These are phyloP conservation scores for Lasioglossum baleicum DNA, from an alignment of 1,140 invertebrate genomes.

Conservation along the genomic window DNA sequence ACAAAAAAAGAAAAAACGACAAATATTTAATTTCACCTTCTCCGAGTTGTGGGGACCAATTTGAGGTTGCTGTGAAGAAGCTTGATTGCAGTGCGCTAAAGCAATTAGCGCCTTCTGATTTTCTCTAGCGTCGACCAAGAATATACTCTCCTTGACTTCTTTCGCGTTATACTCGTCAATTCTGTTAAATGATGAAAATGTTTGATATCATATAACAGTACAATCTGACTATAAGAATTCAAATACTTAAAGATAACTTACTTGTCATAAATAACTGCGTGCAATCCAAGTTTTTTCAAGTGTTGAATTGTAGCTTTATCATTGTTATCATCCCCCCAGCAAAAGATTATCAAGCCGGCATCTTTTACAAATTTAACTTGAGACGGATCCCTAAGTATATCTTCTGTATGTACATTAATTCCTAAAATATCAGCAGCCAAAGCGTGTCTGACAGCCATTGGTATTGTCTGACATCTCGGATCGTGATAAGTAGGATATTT, in stretches of 20 bases:
- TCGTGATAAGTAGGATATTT: slow-evolving; percentile 92
- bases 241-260: slow-evolving; percentile 66
- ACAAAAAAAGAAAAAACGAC: no score
- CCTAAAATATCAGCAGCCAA: slow-evolving; percentile 90
- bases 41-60: slow-evolving; percentile 54
- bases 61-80: slow-evolving; percentile 55
- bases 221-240: neutral
- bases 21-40: slow-evolving; percentile 36
- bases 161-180: slow-evolving; percentile 89
- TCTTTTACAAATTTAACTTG: slow-evolving; percentile 89
- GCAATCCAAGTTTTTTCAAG: slow-evolving; percentile 92
- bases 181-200: slow-evolving; percentile 67
- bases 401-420: slow-evolving; percentile 95
- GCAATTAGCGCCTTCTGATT: slow-evolving; percentile 84
- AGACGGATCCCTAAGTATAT: slow-evolving; percentile 90
- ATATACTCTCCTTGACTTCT: slow-evolving; percentile 91
- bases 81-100: slow-evolving; percentile 77
- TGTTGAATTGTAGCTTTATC: slow-evolving; percentile 91
- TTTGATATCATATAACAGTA: slow-evolving; percentile 3
- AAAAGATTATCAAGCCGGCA: slow-evolving; percentile 92
- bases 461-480: slow-evolving; percentile 89
- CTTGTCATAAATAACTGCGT: slow-evolving; percentile 97
- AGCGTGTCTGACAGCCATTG: slow-evolving; percentile 91
- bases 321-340: slow-evolving; percentile 98
- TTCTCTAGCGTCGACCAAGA: slow-evolving; percentile 88